A percentile compares a stretch with the other conserved stretches of the same genome.
phyloP scores from a whole-genome alignment of 2,797 vertebrate species.

The Atherinosoma microstoma region DNA sequence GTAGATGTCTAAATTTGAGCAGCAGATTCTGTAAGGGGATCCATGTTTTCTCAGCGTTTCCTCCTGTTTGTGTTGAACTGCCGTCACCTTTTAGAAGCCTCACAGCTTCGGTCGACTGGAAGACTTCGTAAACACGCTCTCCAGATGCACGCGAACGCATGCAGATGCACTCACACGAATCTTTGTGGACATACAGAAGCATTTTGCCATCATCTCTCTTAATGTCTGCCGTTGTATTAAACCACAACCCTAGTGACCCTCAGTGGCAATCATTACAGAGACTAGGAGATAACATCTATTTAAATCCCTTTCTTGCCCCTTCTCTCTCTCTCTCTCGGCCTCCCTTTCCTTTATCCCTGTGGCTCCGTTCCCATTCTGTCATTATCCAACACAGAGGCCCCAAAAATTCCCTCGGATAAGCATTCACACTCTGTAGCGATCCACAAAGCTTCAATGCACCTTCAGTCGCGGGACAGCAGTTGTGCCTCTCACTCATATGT shows the following conservation, averaged over 20 bases:
- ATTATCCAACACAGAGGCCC: conserved; percentile 71
- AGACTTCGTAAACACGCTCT: conserved; percentile 61
- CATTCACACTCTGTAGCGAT: conserved; percentile 64
- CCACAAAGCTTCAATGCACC: conserved; percentile 45
- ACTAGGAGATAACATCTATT: conserved; percentile 71
- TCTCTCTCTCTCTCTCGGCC: conserved; percentile 34
- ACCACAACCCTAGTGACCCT: conserved; percentile 62
- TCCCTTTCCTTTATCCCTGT: conserved; percentile 65
- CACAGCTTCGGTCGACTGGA: conserved; percentile 68
- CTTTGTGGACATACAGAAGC: conserved; percentile 16
- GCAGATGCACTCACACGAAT: conserved; percentile 28
- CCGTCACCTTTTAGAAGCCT: conserved; percentile 65
- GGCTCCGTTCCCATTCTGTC: conserved; percentile 79
- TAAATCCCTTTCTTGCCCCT: conserved; percentile 52
- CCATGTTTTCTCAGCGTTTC: conserved; percentile 27
- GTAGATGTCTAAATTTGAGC: conserved; percentile 13
- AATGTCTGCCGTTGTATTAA: conserved; percentile 63
- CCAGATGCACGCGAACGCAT: conserved; percentile 46
- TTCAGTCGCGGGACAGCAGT: conserved; percentile 32
- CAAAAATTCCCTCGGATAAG: conserved; percentile 66
- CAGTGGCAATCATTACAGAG: conserved; percentile 63
- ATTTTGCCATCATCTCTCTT: conserved; percentile 54
- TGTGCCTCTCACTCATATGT: conserved; percentile 54
- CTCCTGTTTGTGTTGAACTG: conserved; percentile 39
- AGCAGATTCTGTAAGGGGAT: conserved; percentile 7